phyloP scores from a whole-genome alignment of 2,113 vertebrate species.

The Onychorhynchus coronatus region DNA sequence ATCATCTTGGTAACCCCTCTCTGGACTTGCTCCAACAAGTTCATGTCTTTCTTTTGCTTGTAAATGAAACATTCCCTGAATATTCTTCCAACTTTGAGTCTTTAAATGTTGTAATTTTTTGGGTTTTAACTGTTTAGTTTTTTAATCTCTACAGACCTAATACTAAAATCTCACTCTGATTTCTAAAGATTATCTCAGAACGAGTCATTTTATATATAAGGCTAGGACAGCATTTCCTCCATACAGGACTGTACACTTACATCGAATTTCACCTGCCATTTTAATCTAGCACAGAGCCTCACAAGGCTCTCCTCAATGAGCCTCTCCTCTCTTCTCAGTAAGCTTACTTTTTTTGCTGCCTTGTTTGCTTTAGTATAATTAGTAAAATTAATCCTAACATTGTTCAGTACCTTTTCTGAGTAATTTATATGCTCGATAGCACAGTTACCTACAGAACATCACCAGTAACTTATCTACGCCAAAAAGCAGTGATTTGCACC shows the following conservation, averaged over 20 bases:
- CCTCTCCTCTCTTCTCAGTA: not conserved
- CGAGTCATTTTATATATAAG: not conserved
- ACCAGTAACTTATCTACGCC: not conserved
- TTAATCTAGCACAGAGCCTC: not conserved
- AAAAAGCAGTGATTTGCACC: not conserved
- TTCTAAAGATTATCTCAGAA: not conserved
- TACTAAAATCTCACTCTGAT: not conserved
- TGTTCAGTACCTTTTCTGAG: not conserved
- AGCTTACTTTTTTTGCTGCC: not conserved
- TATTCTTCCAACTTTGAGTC: not conserved
- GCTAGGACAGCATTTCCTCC: not conserved
- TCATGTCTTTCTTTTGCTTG: not conserved
- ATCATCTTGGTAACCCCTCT: not conserved
- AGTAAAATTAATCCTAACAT: not conserved
- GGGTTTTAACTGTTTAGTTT: not conserved
- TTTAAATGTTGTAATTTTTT: not conserved
- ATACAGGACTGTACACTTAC: not conserved
- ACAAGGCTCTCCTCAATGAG: not conserved
- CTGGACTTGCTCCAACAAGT: not conserved
- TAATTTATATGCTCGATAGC: not conserved
- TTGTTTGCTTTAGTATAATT: not conserved
- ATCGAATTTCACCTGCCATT: not conserved
- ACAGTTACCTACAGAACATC: not conserved
- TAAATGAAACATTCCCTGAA: not conserved
- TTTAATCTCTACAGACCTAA: not conserved